Evolutionary conservation across 2,797 vertebrate species (phyloP), one percentile per base, ranked within the genome.

Genomic region (Anabacerthia variegaticeps): DNA sequence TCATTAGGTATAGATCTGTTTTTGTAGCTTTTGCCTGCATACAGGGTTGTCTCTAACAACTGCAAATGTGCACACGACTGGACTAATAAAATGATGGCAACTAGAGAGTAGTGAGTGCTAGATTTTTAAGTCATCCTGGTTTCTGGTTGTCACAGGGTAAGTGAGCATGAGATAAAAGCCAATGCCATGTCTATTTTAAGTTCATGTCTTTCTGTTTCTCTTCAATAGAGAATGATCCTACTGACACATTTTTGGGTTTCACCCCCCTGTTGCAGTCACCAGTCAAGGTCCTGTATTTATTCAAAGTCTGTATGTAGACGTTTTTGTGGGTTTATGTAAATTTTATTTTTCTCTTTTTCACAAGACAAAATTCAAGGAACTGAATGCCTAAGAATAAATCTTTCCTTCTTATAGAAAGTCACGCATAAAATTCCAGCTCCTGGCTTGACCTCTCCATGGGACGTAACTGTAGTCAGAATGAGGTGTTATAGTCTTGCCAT

Each of bases 191-290:
- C 69, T 91, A 32, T 82, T 82, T 85, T 82, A 76, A 82, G 72
- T 75, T 75, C 27, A 3, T 27, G 30, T 71, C 92, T 89, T 93
- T 80, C 11, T 67, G 28, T 51, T n/a, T 27, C 62, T 80, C 5
- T 86, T 95, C 54, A 69, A 77, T 94, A 63, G 91, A 63, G 82
- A 87, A 52, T 67, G n/a, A 55, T 63, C 39, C 84, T 66, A 61
- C 46, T 76, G 84, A 62, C 77, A 86, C 27, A 7, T 62, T 80
- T 95, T 80, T 71, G 59, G 26, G 32, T 74, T 91, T 92, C 12
- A 24, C 12, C 23, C 48, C 88, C 26, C 69, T 90, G 32, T 88
- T 93, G 86, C 63, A 84, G 23, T 62, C 28, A 24, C 34, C 23
- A 49, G 55, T 59, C 69, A 84, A 79, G 85, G 79, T 89, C 46